phyloP scores from a whole-genome alignment of 2,113 vertebrate species.

The Leptobrachium ailaonicum region DNA sequence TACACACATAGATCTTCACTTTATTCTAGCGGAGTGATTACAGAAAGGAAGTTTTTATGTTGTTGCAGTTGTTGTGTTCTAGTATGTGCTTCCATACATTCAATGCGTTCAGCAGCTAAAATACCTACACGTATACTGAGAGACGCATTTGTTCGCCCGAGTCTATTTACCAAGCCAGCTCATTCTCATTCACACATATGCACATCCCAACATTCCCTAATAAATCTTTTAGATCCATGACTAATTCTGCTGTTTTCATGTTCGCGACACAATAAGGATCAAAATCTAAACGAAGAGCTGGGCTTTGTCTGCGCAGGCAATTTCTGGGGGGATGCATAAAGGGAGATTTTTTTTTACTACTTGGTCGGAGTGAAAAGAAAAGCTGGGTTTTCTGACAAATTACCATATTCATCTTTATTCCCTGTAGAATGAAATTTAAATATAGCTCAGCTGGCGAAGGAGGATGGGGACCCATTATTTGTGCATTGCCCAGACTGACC shows the following conservation, averaged over 20 bases:
- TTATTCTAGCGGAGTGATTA: no score
- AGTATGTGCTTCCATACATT: neutral
- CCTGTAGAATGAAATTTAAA: conserved; percentile 42
- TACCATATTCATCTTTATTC: neutral
- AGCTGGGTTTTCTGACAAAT: conserved; percentile 29
- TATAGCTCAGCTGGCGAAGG: conserved; percentile 29
- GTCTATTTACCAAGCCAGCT: conserved; percentile 26
- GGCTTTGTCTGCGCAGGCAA: conserved; percentile 30
- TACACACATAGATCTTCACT: no score
- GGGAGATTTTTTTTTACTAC: neutral
- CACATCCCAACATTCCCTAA: conserved; percentile 30
- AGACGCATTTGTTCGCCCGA: conserved; percentile 34
- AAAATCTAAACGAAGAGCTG: conserved; percentile 5
- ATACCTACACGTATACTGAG: conserved; percentile 33
- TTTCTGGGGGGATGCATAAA: conserved; percentile 42
- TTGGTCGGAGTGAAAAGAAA: conserved; percentile 33
- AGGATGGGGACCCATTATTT: conserved; percentile 12
- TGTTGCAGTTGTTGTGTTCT: neutral
- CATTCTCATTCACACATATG: conserved; percentile 34
- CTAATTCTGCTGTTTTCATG: conserved; percentile 45
- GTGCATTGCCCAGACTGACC: conserved; percentile 6
- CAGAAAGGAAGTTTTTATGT: neutral
- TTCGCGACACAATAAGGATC: conserved; percentile 31
- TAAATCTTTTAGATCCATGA: conserved; percentile 47
- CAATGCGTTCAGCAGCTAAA: conserved; percentile 15